Conservation (phyloP, 2,888 invertebrate genomes). For the Eudemis profundana region DNA sequence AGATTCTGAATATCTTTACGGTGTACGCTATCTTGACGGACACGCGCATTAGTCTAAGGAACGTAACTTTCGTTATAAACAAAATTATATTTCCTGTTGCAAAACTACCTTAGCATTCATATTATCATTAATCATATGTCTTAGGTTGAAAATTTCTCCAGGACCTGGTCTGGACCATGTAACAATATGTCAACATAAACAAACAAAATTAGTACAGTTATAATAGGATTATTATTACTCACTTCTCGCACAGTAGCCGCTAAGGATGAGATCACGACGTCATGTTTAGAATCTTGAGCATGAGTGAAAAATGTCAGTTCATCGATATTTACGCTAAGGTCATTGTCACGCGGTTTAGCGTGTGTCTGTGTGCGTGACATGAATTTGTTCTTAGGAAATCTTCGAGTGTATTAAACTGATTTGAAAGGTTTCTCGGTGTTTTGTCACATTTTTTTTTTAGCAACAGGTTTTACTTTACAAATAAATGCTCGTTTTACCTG, state of each 20-base stretch:
- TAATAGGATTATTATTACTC: neutral
- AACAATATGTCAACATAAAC: neutral
- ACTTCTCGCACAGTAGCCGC: constrained; percentile 15
- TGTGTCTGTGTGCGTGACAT: constrained; percentile 8
- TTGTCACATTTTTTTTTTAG: neutral
- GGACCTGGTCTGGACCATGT: too few relatives aligned
- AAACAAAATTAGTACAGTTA: constrained; percentile 21
- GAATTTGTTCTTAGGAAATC: constrained; percentile 8
- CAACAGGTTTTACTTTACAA: too few relatives aligned
- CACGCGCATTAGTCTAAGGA: too few relatives aligned
- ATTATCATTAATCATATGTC: too few relatives aligned
- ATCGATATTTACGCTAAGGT: constrained; percentile 18
- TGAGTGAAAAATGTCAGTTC: constrained; percentile 11
- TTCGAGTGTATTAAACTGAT: neutral
- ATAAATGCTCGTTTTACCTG: too few relatives aligned
- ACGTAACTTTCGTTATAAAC: too few relatives aligned
- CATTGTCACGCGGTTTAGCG: constrained; percentile 6
- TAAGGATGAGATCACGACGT: constrained; percentile 18
- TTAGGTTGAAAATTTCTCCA: too few relatives aligned
- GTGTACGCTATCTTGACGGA: too few relatives aligned
- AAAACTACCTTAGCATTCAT: too few relatives aligned
- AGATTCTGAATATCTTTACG: too few relatives aligned
- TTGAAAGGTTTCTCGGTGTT: neutral
- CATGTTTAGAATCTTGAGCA: neutral
- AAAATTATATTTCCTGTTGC: too few relatives aligned